These are phyloP conservation scores for Amphimedon queenslandica DNA, from an alignment of 37 sponge, comb jelly and placozoan species.

Conservation along the genomic window DNA sequence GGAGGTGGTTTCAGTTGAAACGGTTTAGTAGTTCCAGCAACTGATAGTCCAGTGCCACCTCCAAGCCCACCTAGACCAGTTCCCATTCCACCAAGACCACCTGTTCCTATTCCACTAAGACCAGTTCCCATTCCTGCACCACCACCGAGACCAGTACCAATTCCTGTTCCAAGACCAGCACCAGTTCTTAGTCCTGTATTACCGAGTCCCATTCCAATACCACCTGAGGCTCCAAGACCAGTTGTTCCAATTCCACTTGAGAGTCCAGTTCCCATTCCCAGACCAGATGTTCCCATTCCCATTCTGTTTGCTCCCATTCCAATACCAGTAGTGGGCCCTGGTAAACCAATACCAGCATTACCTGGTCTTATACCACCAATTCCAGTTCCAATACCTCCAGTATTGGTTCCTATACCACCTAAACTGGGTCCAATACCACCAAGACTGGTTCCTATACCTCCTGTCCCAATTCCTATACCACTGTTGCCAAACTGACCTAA, in stretches of 20 bases:
- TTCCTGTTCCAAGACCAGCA: not conserved
- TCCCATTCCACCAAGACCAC: not conserved
- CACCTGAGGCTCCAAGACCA: not conserved
- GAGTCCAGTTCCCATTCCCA: not conserved
- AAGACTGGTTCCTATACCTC: not conserved
- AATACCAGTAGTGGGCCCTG: not conserved
- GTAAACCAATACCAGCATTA: not conserved
- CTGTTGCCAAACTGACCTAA: not conserved
- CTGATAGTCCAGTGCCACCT: not conserved
- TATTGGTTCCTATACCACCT: not conserved
- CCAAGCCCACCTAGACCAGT: not conserved
- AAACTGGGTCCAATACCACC: not conserved
- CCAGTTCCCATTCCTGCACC: not conserved
- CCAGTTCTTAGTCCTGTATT: not conserved
- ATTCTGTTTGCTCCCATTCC: not conserved
- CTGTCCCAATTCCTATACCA: not conserved
- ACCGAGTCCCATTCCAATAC: not conserved
- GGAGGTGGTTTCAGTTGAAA: slow-evolving; percentile 4
- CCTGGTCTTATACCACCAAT: slow-evolving; percentile 3
- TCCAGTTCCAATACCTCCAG: not conserved
- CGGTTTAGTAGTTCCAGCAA: slow-evolving; percentile 4
- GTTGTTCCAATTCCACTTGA: not conserved
- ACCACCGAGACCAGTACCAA: not conserved
- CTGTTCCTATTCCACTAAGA: not conserved
- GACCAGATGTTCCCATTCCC: not conserved